Base-by-base conservation (phyloP, 2,113 vertebrate genomes). In the Upupa epops region DNA sequence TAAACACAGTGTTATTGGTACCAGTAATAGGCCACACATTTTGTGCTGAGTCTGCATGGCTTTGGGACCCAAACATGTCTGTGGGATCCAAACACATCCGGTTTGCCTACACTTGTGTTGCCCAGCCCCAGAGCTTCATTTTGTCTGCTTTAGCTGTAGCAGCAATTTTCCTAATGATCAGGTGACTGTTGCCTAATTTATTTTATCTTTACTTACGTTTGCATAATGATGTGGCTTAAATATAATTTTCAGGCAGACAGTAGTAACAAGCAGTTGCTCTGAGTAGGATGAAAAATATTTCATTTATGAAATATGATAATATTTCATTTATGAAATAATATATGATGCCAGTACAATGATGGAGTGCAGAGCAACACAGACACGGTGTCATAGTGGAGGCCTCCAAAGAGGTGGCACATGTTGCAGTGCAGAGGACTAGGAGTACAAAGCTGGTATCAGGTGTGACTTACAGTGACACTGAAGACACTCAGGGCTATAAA, bases 141-240 rank as follows among this genome's bases (percentile, higher is more conserved):
- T 85, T 32, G 79, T 40, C 92, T 82, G 75, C 59, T 91, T 92
- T 79, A 94, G 95, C 89, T 92, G 87, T 18, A 66, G 86, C 84
- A 95, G 92, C 94, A 84, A 45, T 89, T 92, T 94, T 58, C 65
- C 76, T 94, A 95, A 95, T 84, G 91, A 85, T 73, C 91, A 95
- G 94, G 89, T 95, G 91, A 65, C 70, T 92, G 55, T 22, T 74
- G 37, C 89, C 86, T 78, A 49, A 90, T 93, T 90, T 84, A 84
- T 89, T 92, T 90, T 79, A 83, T 69, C 78, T 95, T 69, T 94
- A 83, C 86, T 94, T 94, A 85, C 88, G 83, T 89, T 78, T 0
- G 11, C 83, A 75, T 81, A 92, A 92, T 8, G 54, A 72, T 75
- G 80, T 17, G 34, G 48, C 71, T 86, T 81, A 74, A 74, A 65